Evolutionary conservation across 2,797 vertebrate genomes (phyloP), one percentile per base, ranked within the genome.

Genomic region (Urosaurus nigricauda): DNA sequence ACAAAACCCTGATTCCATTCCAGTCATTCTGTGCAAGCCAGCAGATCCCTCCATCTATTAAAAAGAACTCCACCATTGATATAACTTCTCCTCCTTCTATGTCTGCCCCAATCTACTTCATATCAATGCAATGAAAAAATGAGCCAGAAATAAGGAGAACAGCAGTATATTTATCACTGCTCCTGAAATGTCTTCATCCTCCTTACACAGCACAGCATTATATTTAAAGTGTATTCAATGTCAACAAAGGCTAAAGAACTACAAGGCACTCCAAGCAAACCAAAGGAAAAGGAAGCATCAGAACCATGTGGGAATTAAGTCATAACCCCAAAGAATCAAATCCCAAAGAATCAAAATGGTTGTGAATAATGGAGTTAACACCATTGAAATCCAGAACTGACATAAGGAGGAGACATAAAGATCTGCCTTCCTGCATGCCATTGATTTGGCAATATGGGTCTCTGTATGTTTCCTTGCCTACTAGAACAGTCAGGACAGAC

Each of bases 71-170:
- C 19, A 0, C 1, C n/a, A 12, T 73, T 73, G 70, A 73, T 68
- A 47, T 35, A 19, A 87, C 21, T 40, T 24, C 56, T 11, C 13
- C 65, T 87, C 21, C 6, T 0, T 32, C 40, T 11, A 4, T 90
- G 84, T 21, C 89, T 78, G 6, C 89, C 35, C 35, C 37, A 63
- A 19, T 89, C 87, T 81, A 37, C 58, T 85, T 40, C 74, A 21
- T 65, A 26, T 51, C 17, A 56, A 37, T n/a, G 13, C 37, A 40
- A 70, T 70, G 77, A 26, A 74, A 58, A 79, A 4, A 68, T 29
- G 65, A 24, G 21, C 68, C 58, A 65, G 19, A 19, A 40, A 82
- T 68, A n/a, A 43, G 58, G 74, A 65, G 63, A 80, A 80, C 13
- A 35, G 9, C 24, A 21, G n/a, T 70, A 53, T 40, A 47, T 13